phyloP scores from a whole-genome alignment of 2,113 vertebrate genomes.

The Seriola aureovittata region DNA sequence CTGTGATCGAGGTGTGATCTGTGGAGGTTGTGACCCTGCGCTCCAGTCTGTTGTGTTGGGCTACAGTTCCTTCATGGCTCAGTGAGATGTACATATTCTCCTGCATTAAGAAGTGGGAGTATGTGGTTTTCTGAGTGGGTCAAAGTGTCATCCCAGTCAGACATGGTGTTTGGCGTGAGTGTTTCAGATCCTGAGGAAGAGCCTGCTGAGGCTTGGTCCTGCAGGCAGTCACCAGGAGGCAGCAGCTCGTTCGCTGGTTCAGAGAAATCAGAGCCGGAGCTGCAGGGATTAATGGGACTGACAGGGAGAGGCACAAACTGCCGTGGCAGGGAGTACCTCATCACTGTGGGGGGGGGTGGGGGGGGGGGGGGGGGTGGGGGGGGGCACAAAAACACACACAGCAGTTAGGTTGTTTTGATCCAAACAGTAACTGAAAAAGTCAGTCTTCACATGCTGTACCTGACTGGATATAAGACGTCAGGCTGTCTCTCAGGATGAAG shows the following conservation, averaged over 20 bases:
- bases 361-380: background rate
- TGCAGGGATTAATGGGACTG: conserved; percentile 10
- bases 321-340: conserved; percentile 36
- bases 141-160: conserved; percentile 2
- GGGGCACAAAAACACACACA: conserved; percentile 4
- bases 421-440: background rate
- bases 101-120: conserved; percentile 8
- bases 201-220: conserved; percentile 34
- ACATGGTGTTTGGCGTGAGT: conserved; percentile 17
- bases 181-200: conserved; percentile 34
- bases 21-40: background rate
- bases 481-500: conserved; percentile 24
- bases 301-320: conserved; percentile 28
- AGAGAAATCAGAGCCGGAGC: conserved; percentile 31
- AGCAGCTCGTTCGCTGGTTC: conserved; percentile 9
- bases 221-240: conserved; percentile 26
- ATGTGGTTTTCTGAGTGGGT: background rate
- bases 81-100: conserved; percentile 9
- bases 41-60: background rate
- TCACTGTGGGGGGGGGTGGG: conserved; percentile 6
- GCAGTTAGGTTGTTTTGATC: background rate
- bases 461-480: conserved; percentile 24
- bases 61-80: conserved; percentile 14
- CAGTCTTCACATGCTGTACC: background rate
- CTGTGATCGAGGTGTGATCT: too few relatives aligned